phyloP scores from a whole-genome alignment of 2,797 vertebrate genomes.

The Sebastes hubbsi region DNA sequence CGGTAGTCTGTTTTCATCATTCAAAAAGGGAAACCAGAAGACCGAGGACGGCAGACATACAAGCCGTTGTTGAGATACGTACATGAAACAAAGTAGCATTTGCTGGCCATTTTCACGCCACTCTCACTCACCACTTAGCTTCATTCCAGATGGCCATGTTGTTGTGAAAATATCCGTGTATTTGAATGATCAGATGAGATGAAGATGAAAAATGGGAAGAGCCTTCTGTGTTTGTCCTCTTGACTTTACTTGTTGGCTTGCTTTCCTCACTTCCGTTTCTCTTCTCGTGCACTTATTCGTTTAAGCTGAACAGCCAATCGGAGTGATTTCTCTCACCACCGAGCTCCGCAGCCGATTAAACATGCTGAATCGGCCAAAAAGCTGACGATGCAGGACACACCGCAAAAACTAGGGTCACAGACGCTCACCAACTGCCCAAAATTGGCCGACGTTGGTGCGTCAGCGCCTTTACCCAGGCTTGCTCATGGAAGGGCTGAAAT shows the following conservation, averaged over 20 bases:
- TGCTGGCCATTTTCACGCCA: neutral
- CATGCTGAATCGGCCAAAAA: neutral
- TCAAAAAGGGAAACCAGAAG: no score
- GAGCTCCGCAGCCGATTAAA: neutral
- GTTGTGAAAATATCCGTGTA: neutral
- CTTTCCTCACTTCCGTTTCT: neutral
- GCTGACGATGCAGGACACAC: neutral
- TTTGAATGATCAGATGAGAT: neutral
- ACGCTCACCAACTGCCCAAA: no score
- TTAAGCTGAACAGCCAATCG: neutral
- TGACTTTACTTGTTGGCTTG: neutral
- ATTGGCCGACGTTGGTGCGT: no score
- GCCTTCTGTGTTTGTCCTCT: neutral
- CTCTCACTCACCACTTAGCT: neutral
- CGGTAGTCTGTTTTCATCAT: no score
- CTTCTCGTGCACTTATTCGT: neutral
- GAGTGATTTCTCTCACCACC: neutral
- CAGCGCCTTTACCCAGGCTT: neutral
- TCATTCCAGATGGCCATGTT: neutral
- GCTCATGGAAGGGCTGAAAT: neutral
- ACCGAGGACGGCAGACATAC: neutral
- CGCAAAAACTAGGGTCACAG: no score
- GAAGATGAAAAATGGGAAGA: neutral
- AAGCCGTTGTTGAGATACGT: neutral
- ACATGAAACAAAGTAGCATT: neutral